Evolutionary conservation across 1,140 invertebrate species (phyloP).

Genomic region (Phenacoccus solenopsis): DNA sequence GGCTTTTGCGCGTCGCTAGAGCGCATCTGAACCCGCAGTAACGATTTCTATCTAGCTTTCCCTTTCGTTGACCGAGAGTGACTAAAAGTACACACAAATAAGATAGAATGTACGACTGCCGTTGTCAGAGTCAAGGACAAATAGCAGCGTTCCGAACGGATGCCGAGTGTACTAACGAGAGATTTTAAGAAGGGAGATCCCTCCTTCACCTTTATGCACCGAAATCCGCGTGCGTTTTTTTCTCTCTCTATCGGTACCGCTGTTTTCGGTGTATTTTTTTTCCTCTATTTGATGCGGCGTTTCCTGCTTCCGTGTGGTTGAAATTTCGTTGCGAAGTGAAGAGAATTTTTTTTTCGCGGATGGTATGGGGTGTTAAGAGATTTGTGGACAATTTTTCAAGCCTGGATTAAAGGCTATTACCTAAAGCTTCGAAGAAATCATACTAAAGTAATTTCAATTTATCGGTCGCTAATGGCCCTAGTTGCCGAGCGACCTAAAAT

Average conservation of each 20-base stretch:
- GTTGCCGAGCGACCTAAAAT: too few species aligned
- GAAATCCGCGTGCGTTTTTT: background rate
- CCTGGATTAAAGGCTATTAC: too few species aligned
- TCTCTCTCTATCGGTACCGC: background rate
- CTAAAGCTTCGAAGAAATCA: too few species aligned
- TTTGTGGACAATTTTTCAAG: too few species aligned
- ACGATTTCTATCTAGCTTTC: constrained; percentile 6
- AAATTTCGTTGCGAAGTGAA: too few species aligned
- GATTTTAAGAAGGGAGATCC: background rate
- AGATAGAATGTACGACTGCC: background rate
- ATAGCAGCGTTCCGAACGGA: background rate
- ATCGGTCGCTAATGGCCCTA: too few species aligned
- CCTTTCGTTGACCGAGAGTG: constrained; percentile 12
- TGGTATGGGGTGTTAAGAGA: too few species aligned
- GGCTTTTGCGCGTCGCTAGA: background rate
- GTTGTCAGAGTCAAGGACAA: constrained; percentile 9
- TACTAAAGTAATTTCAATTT: too few species aligned
- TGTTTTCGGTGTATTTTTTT: background rate
- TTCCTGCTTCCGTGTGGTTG: too few species aligned
- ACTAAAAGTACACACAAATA: constrained; percentile 6
- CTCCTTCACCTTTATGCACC: too few species aligned
- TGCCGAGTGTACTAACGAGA: background rate
- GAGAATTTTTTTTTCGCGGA: too few species aligned
- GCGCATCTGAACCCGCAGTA: background rate
- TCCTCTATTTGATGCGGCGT: background rate